Conservation (phyloP, 2,113 vertebrate genomes). For the Panthera uncia region DNA sequence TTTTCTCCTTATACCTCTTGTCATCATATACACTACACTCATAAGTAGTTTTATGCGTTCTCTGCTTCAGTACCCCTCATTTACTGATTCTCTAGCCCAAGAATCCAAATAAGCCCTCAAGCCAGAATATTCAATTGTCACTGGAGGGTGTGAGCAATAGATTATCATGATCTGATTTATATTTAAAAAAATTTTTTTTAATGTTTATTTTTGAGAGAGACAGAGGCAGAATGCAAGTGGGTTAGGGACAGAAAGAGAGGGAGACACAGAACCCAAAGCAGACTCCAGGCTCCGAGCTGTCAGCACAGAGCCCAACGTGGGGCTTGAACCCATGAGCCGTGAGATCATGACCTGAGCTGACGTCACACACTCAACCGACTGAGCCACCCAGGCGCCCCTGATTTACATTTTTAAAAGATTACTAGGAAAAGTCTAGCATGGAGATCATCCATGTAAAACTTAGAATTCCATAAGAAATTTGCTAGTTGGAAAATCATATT, state of each 20-base stretch:
- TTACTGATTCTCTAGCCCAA: not conserved
- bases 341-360: too few species aligned
- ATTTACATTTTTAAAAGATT: not conserved
- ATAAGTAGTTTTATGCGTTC: not conserved
- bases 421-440: not conserved
- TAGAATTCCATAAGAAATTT: not conserved
- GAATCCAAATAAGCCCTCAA: not conserved
- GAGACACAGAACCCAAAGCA: too few species aligned
- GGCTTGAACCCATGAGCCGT: too few species aligned
- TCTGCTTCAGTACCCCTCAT: not conserved
- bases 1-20: not conserved
- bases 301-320: too few species aligned
- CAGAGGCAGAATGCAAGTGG: too few species aligned
- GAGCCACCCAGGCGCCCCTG: not conserved
- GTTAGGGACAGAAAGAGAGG: too few species aligned
- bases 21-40: not conserved
- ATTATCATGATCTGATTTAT: not conserved
- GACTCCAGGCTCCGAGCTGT: too few species aligned
- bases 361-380: too few species aligned
- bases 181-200: not conserved
- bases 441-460: slow-evolving; percentile 12
- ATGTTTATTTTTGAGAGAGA: too few species aligned
- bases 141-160: not conserved
- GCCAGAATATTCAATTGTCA: not conserved
- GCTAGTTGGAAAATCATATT: not conserved